Conservation (phyloP, 2,888 invertebrate genomes). For the Dryocosmus kuriphilus region DNA sequence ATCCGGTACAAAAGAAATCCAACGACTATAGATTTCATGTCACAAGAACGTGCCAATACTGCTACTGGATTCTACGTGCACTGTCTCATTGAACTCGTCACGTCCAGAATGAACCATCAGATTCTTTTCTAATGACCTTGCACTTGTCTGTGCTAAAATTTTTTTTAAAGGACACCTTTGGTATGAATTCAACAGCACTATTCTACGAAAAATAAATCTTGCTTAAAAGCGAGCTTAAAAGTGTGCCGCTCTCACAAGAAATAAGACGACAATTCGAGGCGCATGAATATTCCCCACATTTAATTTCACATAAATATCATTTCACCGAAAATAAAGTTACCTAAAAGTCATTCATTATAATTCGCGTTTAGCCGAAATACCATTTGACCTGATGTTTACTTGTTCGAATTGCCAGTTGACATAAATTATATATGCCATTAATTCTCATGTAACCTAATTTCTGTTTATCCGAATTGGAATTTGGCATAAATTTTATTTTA, state of each 20-base stretch:
- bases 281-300: no score
- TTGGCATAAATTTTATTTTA: no score
- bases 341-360: no score
- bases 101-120: background rate
- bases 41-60: background rate
- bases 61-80: background rate
- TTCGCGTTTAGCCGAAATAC: no score
- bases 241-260: background rate
- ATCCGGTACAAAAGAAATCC: constrained; percentile 45
- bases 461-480: no score
- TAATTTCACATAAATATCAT: no score
- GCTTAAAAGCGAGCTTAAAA: background rate
- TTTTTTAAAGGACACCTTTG: background rate
- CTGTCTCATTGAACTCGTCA: background rate
- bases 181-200: background rate
- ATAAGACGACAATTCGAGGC: no score
- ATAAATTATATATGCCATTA: no score
- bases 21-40: constrained; percentile 11
- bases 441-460: no score
- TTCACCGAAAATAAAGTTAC: no score
- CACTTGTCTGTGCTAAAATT: background rate
- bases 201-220: background rate
- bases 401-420: no score
- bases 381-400: no score
- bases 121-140: background rate